Percentiles rank a stretch among this genome's conserved stretches.
These are phyloP conservation scores for Anthopleura xanthogrammica DNA, from an alignment of 92 coral and sea anemone genomes.

Conservation along the genomic window DNA sequence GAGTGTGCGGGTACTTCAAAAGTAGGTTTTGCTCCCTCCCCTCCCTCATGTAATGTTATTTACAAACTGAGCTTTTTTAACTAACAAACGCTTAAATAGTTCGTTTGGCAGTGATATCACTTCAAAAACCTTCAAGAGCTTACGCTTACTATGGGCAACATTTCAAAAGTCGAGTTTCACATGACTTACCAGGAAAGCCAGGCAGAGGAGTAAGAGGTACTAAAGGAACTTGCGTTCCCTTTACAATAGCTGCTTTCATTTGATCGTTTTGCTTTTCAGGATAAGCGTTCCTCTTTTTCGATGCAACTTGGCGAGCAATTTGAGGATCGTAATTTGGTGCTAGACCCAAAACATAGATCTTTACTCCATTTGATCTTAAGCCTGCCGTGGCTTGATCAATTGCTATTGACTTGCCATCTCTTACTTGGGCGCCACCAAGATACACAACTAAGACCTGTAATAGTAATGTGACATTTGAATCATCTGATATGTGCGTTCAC, in stretches of 20 bases:
- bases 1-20: too few species aligned
- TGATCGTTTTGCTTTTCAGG: conserved; percentile 19
- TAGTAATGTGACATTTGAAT: neutral
- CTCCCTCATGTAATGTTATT: too few species aligned
- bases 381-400: conserved; percentile 17
- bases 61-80: too few species aligned
- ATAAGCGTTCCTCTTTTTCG: conserved; percentile 23
- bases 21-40: too few species aligned
- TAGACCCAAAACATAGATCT: conserved; percentile 41
- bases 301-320: conserved; percentile 31
- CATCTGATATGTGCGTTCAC: too few species aligned
- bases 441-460: conserved; percentile 53
- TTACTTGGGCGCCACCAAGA: conserved; percentile 49
- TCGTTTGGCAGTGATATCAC: too few species aligned
- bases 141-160: too few species aligned
- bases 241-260: conserved; percentile 35
- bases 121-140: too few species aligned
- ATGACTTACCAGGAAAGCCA: conserved; percentile 36
- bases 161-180: neutral
- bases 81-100: too few species aligned
- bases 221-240: conserved; percentile 23
- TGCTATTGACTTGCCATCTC: conserved; percentile 27
- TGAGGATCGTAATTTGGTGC: conserved; percentile 40
- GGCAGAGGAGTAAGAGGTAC: neutral
- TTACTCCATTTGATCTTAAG: conserved; percentile 32